These are phyloP conservation scores for Opisthocomus hoazin DNA, from an alignment of 2,113 vertebrate genomes.

Conservation along the genomic window DNA sequence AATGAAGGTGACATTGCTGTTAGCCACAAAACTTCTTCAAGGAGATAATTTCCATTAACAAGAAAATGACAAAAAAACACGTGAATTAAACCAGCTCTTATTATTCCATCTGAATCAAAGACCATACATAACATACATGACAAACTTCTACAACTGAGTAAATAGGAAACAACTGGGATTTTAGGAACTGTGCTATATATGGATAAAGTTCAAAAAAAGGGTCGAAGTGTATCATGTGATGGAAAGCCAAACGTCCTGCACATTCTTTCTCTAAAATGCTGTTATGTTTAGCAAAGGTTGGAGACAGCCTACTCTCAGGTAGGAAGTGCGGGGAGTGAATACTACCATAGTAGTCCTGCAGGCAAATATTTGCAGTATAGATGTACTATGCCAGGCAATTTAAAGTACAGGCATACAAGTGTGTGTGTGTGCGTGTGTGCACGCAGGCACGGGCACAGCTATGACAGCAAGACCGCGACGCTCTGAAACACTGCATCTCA, in stretches of 20 bases:
- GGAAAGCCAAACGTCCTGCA: background rate
- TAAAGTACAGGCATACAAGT: background rate
- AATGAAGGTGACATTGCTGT: background rate
- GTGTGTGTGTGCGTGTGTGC: accelerated
- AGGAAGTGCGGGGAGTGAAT: background rate
- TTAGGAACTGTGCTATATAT: background rate
- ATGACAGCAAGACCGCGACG: background rate
- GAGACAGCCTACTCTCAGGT: background rate
- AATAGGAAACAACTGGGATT: background rate
- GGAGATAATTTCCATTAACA: background rate
- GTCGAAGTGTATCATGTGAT: background rate
- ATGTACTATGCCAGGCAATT: background rate
- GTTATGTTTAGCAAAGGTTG: background rate
- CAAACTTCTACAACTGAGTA: background rate
- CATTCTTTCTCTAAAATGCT: background rate
- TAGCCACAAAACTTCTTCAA: background rate
- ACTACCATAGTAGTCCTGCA: background rate
- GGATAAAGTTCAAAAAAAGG: background rate
- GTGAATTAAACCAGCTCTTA: background rate
- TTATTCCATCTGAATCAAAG: background rate
- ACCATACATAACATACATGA: background rate
- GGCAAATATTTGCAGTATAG: background rate
- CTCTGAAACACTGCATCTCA: background rate
- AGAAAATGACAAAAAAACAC: background rate
- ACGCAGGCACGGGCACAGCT: too few species aligned